Evolutionary conservation across 2,888 invertebrate species (phyloP).

Genomic region (Miltochrista miniata): DNA sequence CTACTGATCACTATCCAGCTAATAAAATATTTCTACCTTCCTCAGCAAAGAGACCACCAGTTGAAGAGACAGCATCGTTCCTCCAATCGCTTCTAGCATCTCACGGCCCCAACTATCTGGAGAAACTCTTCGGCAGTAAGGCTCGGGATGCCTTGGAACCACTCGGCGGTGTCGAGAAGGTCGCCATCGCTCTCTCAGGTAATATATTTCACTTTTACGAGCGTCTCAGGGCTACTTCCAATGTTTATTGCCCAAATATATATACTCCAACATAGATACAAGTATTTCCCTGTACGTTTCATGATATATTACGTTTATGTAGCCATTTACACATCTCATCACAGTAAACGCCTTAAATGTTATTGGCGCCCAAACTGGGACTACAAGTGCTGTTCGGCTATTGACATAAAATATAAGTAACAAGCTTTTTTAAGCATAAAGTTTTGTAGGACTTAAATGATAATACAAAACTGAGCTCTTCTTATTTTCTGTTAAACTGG

Average conservation of each 20-base stretch:
- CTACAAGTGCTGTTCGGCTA: conserved; percentile 2
- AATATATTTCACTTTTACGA: conserved; percentile 43
- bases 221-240: conserved; percentile 7
- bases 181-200: conserved; percentile 97
- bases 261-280: conserved; percentile 1
- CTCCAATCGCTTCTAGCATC: conserved; percentile 96
- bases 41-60: conserved; percentile 97
- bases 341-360: conserved; percentile 10
- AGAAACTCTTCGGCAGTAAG: conserved; percentile 97
- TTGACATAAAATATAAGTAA: conserved; percentile 5
- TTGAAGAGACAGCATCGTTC: conserved; percentile 98
- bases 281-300: not conserved
- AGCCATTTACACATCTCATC: conserved; percentile 9
- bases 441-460: not conserved
- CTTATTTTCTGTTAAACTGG: no score
- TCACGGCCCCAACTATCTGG: conserved; percentile 98
- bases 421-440: not conserved
- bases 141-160: conserved; percentile 96
- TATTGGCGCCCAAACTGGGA: conserved; percentile 28
- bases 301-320: conserved; percentile 10
- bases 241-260: conserved; percentile 18
- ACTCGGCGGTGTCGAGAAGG: conserved; percentile 96
- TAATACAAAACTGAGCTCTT: no score
- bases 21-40: conserved; percentile 31
- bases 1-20: not conserved